Conservation (phyloP, 2,797 vertebrate genomes). For the Manis crassicaudata region DNA sequence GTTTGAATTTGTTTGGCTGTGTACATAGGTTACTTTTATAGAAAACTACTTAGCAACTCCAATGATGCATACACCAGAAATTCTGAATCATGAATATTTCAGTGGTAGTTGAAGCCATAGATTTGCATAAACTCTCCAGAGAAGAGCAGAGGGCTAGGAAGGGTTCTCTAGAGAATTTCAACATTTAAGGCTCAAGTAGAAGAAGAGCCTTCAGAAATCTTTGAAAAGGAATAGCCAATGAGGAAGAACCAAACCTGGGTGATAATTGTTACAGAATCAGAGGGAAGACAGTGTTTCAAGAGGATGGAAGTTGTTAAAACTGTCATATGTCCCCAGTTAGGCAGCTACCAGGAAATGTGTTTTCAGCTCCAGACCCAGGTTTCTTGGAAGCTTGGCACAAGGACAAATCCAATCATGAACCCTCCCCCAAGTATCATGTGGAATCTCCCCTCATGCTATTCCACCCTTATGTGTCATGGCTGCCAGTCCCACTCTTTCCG, state of each 20-base stretch:
- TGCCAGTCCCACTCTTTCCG: background rate
- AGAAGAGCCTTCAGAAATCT: background rate
- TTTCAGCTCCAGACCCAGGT: background rate
- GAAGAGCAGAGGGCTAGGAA: background rate
- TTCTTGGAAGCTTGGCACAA: background rate
- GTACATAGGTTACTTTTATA: background rate
- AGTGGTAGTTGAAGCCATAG: background rate
- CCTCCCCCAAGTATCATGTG: background rate
- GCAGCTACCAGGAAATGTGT: background rate
- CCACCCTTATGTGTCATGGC: background rate
- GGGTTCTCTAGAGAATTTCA: background rate
- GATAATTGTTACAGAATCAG: background rate
- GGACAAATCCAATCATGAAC: background rate
- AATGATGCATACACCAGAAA: background rate
- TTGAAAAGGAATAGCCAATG: background rate
- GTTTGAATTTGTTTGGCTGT: background rate
- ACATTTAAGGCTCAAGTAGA: background rate
- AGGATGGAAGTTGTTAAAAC: background rate
- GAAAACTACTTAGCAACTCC: background rate
- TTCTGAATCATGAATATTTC: background rate
- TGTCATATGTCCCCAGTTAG: background rate
- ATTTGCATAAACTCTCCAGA: background rate
- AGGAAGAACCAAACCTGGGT: conserved; percentile 7
- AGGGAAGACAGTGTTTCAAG: background rate
- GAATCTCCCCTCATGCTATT: background rate